Evolutionary conservation across 2,113 vertebrate genomes (phyloP).

Genomic region (Nansenia antarctica): DNA sequence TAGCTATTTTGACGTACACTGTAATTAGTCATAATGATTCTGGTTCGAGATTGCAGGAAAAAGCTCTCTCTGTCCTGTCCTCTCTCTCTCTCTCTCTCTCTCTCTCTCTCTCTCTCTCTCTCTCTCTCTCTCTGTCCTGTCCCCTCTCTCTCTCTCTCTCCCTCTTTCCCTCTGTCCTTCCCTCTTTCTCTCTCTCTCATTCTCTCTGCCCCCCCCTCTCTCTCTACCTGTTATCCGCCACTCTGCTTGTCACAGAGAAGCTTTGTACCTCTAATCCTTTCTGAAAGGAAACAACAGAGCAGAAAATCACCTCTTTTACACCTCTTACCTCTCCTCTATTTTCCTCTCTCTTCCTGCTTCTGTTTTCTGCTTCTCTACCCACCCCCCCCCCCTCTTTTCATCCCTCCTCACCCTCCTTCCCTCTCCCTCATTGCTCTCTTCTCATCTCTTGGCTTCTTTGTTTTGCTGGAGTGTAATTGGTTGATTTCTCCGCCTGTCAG

Average conservation of each 20-base stretch:
- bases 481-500: slow-evolving; percentile 64
- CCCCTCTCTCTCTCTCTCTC: slow-evolving; percentile 26
- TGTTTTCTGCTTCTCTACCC: not conserved
- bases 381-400: not conserved
- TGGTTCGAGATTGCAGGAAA: no score
- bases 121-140: slow-evolving; percentile 18
- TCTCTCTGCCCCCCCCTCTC: slow-evolving; percentile 23
- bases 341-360: not conserved
- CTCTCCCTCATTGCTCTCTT: no score
- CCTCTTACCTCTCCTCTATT: not conserved
- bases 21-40: no score
- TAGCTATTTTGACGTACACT: no score
- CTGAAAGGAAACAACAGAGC: slow-evolving; percentile 75
- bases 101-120: not conserved
- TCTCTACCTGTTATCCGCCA: slow-evolving; percentile 63
- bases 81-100: not conserved
- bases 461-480: slow-evolving; percentile 46
- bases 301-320: slow-evolving; percentile 72
- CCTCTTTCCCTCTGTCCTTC: slow-evolving; percentile 14
- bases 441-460: no score
- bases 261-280: slow-evolving; percentile 68
- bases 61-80: not conserved
- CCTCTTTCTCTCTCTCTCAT: slow-evolving; percentile 28
- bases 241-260: slow-evolving; percentile 64
- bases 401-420: no score